Percentiles rank a stretch among this genome's conserved stretches.
These are phyloP conservation scores for Eudemis profundana DNA, from an alignment of 2,888 invertebrate genomes.

Conservation along the genomic window DNA sequence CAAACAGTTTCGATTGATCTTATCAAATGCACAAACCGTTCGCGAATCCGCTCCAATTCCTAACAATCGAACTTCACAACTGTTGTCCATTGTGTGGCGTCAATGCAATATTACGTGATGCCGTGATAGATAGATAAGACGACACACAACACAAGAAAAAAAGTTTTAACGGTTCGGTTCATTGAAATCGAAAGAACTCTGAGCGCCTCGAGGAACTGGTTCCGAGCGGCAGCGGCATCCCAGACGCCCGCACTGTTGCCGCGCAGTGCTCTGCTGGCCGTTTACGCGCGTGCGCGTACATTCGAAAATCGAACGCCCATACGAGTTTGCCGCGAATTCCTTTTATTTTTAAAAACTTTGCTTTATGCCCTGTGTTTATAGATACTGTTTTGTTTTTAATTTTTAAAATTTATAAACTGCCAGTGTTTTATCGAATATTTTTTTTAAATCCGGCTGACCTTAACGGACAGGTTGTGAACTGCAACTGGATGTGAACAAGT, in stretches of 20 bases:
- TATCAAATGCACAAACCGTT: constrained; percentile 49
- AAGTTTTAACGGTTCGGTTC: constrained; percentile 84
- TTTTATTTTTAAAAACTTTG: constrained; percentile 34
- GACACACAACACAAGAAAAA: constrained; percentile 69
- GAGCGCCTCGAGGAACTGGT: constrained; percentile 77
- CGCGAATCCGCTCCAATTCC: constrained; percentile 52
- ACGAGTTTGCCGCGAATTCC: constrained; percentile 59
- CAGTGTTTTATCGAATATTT: constrained; percentile 26
- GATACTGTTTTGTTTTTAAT: not conserved
- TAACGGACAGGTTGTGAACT: constrained; percentile 46
- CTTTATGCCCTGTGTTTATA: constrained; percentile 10
- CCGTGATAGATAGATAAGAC: constrained; percentile 65
- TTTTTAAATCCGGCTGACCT: constrained; percentile 38
- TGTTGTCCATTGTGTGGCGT: constrained; percentile 46
- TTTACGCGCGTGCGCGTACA: constrained; percentile 71
- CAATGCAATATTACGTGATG: constrained; percentile 69
- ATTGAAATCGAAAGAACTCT: constrained; percentile 80
- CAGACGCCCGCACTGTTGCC: constrained; percentile 65
- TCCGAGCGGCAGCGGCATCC: constrained; percentile 75
- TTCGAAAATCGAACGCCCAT: constrained; percentile 54
- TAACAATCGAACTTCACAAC: constrained; percentile 48
- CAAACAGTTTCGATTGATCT: constrained; percentile 37
- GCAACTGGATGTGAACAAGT: constrained; percentile 52
- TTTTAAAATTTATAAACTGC: constrained; percentile 20
- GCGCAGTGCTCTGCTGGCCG: constrained; percentile 80